Percentiles rank a stretch among this genome's conserved stretches.
These are phyloP conservation scores for Ptilorrhoa leucosticta DNA, from an alignment of 2,113 vertebrate species.

Conservation along the genomic window DNA sequence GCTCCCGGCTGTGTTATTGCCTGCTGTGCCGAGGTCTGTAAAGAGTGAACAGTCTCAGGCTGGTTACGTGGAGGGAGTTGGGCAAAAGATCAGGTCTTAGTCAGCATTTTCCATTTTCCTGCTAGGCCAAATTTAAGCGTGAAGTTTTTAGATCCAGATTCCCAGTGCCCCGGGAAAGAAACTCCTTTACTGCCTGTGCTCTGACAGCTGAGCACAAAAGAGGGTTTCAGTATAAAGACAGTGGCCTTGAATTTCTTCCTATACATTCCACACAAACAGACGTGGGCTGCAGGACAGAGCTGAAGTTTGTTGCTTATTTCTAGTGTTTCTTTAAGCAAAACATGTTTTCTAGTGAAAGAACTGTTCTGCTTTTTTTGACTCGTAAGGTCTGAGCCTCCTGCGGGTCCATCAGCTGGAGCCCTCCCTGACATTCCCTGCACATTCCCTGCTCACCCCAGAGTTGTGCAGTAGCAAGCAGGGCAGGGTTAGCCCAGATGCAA, in stretches of 20 bases:
- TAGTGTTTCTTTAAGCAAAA: background rate
- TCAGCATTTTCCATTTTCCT: slow-evolving; percentile 57
- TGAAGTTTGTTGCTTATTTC: background rate
- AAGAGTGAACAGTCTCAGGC: background rate
- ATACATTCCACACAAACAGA: background rate
- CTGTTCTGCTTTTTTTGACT: background rate
- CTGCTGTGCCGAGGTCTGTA: background rate
- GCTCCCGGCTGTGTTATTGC: background rate
- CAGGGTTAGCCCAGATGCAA: background rate
- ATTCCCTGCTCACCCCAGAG: background rate
- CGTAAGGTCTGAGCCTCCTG: background rate
- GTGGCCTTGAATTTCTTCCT: background rate
- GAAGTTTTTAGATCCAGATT: background rate
- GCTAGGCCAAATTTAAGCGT: background rate
- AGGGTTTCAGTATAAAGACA: background rate
- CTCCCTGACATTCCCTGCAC: background rate
- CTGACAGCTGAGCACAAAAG: background rate
- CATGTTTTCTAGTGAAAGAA: background rate
- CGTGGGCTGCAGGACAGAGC: background rate
- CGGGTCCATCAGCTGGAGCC: background rate
- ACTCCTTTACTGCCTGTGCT: background rate
- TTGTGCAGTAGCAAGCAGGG: background rate
- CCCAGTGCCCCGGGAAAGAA: background rate
- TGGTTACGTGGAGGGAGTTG: background rate
- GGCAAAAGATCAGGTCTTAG: background rate